Percentiles rank a stretch among this genome's conserved stretches.
Evolutionary conservation across 1,140 invertebrate species (phyloP).

Genomic region (Procambarus virginalis): DNA sequence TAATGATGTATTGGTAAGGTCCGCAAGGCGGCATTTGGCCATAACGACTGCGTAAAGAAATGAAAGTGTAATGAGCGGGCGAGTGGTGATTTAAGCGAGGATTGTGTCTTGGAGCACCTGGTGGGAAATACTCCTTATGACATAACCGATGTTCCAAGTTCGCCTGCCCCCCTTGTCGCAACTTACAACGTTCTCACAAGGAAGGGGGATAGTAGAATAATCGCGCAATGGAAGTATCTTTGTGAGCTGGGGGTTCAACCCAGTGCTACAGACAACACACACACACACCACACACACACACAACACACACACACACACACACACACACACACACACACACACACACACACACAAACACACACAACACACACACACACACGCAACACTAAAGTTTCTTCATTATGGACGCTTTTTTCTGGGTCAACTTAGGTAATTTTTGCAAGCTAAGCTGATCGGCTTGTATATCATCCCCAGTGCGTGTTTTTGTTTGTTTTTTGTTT

Average conservation of each 20-base stretch:
- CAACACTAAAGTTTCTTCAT: neutral
- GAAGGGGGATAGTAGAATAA: slow-evolving; percentile 46
- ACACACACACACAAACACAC: neutral
- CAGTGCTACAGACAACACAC: neutral
- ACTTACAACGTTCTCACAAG: slow-evolving; percentile 53
- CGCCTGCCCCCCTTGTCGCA: slow-evolving; percentile 44
- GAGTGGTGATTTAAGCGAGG: slow-evolving; percentile 33
- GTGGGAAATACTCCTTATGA: slow-evolving; percentile 40
- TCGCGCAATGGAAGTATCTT: slow-evolving; percentile 49
- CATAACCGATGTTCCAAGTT: slow-evolving; percentile 63
- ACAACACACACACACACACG: neutral
- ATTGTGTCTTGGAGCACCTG: slow-evolving; percentile 26
- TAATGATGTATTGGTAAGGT: slow-evolving; percentile 37
- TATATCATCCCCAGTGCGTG: slow-evolving; percentile 15
- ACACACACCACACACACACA: too few relatives aligned
- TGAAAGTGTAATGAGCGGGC: slow-evolving; percentile 59
- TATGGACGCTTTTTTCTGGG: neutral
- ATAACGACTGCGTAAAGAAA: slow-evolving; percentile 50
- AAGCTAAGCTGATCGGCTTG: neutral
- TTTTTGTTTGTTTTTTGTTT: neutral
- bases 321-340: neutral
- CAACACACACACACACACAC: neutral
- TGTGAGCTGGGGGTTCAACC: slow-evolving; percentile 47
- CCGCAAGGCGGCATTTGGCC: slow-evolving; percentile 47
- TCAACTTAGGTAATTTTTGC: neutral